These are phyloP conservation scores for Danio aesculapii DNA, from an alignment of 2,797 vertebrate species.

Conservation along the genomic window DNA sequence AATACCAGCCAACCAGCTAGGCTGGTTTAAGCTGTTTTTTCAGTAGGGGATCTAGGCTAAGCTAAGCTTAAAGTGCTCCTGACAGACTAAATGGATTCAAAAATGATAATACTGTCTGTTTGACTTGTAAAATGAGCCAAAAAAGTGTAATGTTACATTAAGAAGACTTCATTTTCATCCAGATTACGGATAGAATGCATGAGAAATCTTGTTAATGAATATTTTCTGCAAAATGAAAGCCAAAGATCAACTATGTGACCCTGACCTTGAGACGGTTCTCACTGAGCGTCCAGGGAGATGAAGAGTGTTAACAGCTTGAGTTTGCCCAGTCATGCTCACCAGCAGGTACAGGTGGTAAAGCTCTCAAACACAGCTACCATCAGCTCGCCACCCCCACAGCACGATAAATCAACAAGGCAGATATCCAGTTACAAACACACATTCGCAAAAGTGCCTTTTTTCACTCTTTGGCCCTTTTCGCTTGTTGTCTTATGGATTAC, in stretches of 20 bases:
- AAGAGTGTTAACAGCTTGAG: conserved; percentile 64
- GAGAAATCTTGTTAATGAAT: conserved; percentile 5
- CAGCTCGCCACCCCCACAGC: conserved; percentile 48
- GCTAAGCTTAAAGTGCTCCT: too few relatives aligned
- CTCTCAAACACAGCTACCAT: conserved; percentile 41
- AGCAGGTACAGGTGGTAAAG: conserved; percentile 40
- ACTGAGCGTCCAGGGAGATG: conserved; percentile 64
- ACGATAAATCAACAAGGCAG: conserved; percentile 41
- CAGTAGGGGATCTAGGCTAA: too few relatives aligned
- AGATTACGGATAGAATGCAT: background rate
- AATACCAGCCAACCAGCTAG: too few relatives aligned
- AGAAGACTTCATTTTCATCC: background rate
- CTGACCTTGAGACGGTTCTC: conserved; percentile 61
- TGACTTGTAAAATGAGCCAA: too few relatives aligned
- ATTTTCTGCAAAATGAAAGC: background rate
- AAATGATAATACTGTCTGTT: too few relatives aligned
- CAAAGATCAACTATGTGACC: conserved; percentile 40
- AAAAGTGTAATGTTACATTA: background rate
- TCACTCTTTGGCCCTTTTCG: background rate
- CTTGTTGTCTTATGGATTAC: conserved; percentile 48
- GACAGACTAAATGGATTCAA: too few relatives aligned
- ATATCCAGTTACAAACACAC: conserved; percentile 11
- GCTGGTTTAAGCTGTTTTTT: too few relatives aligned
- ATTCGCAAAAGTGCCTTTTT: background rate
- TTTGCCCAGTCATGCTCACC: conserved; percentile 48